Evolutionary conservation across 64 coral and sea anemone genomes (phyloP), one percentile per base, ranked within the genome.

Genomic region (Actinia tenebrosa): DNA sequence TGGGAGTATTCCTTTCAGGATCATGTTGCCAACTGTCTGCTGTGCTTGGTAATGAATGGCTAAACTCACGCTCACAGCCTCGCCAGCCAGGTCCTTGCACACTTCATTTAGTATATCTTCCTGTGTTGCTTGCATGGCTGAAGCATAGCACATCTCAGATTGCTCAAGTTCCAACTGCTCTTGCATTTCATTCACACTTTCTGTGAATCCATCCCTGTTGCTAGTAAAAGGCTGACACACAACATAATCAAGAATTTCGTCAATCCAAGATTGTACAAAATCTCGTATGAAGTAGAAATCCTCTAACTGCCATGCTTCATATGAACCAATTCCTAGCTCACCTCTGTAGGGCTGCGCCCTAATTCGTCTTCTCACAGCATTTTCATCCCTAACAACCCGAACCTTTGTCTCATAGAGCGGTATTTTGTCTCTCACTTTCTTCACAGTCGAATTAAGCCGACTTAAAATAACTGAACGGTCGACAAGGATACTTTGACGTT

Each of bases 241-340:
- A 18, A 98, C 86, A 56, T 83, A 91, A 93, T 86, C 89, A 66
- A 98, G 78, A 53, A 94, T 87, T 27, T 98, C 95, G 6, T 94
- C 92, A 1, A 98, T 22, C 95, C 95, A 98, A 20, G 50, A 54
- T 37, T 86, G 55, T 25, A 98, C 83, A 64, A 98, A 98, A 20
- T 89, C 92, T 52, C 95, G 86, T 26, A 98, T 86, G 84, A 98
- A 94, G 56, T 91, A 89, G 19, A 98, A 93, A 86, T 98, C 95
- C 77, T 94, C 92, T 17, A 98, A 72, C 75, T 98, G 95, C 95
- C 95, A 98, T 1, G 95, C 89, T 64, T 98, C 95, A 71, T 98
- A 98, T 20, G 95, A 94, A 19, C 95, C 92, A 16, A 89, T 78
- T 7, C 92, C 95, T 46, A 98, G 66, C 45, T 98, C 95, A 5